Conservation (phyloP, 2,113 vertebrate genomes). For the Heterotilapia buettikoferi region DNA sequence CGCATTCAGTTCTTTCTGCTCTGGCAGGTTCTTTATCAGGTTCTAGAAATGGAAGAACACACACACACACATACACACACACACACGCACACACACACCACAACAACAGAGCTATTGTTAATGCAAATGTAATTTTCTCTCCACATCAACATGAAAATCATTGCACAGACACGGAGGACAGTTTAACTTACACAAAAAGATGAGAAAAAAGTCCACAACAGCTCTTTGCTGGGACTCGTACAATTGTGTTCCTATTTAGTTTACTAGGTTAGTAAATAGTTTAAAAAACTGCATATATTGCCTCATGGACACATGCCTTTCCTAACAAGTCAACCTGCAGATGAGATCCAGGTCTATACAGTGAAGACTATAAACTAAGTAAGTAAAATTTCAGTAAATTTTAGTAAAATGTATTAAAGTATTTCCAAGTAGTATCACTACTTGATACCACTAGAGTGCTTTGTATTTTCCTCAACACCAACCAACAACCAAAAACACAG, state of each 20-base stretch:
- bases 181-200: neutral
- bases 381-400: neutral
- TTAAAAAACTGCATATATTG: neutral
- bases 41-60: slow-evolving; percentile 78
- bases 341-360: neutral
- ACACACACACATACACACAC: neutral
- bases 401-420: neutral
- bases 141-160: slow-evolving; percentile 1
- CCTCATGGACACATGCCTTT: neutral
- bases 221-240: neutral
- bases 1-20: slow-evolving; percentile 87
- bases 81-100: neutral
- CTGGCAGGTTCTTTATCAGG: slow-evolving; percentile 93
- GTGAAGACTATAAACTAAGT: neutral
- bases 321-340: neutral
- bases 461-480: neutral
- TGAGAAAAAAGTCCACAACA: neutral
- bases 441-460: neutral
- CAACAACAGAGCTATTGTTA: slow-evolving; percentile 1
- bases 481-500: neutral
- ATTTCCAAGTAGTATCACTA: neutral
- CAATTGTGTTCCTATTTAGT: neutral
- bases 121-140: slow-evolving; percentile 37
- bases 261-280: neutral
- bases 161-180: neutral